phyloP scores from a whole-genome alignment of 2,888 invertebrate species.

The Tortrix viridana region DNA sequence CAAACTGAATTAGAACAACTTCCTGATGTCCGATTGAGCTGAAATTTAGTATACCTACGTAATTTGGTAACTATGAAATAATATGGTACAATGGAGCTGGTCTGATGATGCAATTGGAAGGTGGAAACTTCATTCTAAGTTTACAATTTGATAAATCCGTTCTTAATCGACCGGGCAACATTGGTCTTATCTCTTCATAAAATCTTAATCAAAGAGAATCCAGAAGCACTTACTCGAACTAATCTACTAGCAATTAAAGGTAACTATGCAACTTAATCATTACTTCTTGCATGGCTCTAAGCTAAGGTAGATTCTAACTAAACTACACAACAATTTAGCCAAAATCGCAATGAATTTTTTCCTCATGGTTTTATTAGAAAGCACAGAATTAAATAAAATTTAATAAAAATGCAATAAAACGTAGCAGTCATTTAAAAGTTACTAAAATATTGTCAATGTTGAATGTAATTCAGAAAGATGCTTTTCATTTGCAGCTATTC shows the following conservation, averaged over 20 bases:
- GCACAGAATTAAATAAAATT: not conserved
- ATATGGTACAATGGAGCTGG: too few relatives aligned
- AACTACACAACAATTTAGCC: not conserved
- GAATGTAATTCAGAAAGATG: constrained; percentile 10
- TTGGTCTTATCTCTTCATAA: constrained; percentile 10
- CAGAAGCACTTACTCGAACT: constrained; percentile 18
- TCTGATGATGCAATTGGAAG: too few relatives aligned
- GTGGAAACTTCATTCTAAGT: not conserved
- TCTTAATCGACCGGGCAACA: not conserved
- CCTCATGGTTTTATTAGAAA: not conserved
- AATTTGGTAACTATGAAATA: too few relatives aligned
- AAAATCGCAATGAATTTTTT: not conserved
- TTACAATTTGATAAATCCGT: not conserved
- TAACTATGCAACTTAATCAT: constrained; percentile 12
- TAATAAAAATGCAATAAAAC: not conserved
- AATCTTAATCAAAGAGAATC: constrained; percentile 23
- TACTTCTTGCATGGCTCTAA: constrained; percentile 5
- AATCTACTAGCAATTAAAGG: constrained; percentile 15
- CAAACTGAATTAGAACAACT: too few relatives aligned
- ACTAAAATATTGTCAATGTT: not conserved
- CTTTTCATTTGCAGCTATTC: constrained; percentile 7
- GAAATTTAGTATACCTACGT: too few relatives aligned
- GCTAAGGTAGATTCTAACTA: constrained; percentile 4
- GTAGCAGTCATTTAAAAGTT: not conserved
- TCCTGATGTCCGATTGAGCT: too few relatives aligned